Base-by-base conservation (phyloP, 1,140 invertebrate genomes). In the Diachasma alloeum region DNA sequence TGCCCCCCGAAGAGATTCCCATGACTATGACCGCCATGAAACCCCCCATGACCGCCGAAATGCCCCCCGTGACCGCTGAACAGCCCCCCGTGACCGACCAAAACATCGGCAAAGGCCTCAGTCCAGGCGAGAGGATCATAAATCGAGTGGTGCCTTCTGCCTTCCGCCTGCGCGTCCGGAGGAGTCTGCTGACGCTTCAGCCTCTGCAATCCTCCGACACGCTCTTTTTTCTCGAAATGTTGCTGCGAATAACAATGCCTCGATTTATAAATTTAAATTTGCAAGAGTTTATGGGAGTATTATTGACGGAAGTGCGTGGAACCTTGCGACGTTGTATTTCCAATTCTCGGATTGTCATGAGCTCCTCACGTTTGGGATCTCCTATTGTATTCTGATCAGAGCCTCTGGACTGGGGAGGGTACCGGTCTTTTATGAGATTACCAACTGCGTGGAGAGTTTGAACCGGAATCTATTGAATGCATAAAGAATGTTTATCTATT, bases 371-470 rank as follows among this genome's bases (percentile, higher is more conserved):
- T 19, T 53, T 53, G 1, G 6, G n/a, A 53, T 53, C 48, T 53
- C 9, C n/a, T 53, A 1, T 53, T 9, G 48, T 53, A 53, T 53
- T 53, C 48, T 53, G 48, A 19, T 53, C 48, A 53, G 4, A 8
- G 24, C 9, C 0, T 4, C 17, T 13, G 24, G 5, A 37, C 31
- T 42, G 22, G 69, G 48, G 44, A 31, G 4, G 36, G 13, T 56
- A 53, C 1, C 53, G 48, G n/a, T 71, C 36, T 42, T 76, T 71
- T 13, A 71, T 53, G 5, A 66, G 19, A 46, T 66, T 76, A n/a
- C 56, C 56, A 24, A 75, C 56, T 9, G 74, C 74, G 37, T 75
- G 74, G n/a, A 75, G 67, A 42, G 74, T 70, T 75, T 69, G 44
- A 26, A 75, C 74, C 2, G 74, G 74, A 37, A 75, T 75, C 74